A percentile compares a stretch with the other conserved stretches of the same genome.
These are phyloP conservation scores for Anthonomus grandis DNA, from an alignment of 1,140 invertebrate species.

Conservation along the genomic window DNA sequence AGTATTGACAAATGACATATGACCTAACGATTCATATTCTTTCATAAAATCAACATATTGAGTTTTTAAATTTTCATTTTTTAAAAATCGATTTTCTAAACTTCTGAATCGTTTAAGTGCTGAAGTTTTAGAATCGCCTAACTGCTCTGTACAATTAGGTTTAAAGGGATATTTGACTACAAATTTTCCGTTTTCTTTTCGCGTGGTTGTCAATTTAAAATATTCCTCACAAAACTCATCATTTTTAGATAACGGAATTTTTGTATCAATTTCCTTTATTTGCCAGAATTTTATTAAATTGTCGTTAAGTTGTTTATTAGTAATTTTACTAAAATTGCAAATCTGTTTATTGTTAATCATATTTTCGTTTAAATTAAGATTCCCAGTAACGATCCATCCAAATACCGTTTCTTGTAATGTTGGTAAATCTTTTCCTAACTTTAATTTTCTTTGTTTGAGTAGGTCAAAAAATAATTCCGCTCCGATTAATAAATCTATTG, in stretches of 20 bases:
- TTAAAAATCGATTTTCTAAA: conserved; percentile 13
- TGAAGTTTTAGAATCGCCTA: conserved; percentile 10
- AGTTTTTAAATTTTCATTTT: conserved; percentile 2
- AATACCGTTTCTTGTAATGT: conserved; percentile 37
- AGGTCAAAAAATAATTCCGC: conserved; percentile 40
- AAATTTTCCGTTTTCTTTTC: conserved; percentile 3
- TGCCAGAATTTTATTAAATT: conserved; percentile 17
- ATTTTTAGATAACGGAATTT: conserved; percentile 3
- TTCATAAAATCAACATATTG: conserved; percentile 11
- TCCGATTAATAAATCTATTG: conserved; percentile 39
- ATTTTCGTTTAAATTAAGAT: background rate
- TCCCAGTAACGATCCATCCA: conserved; percentile 34
- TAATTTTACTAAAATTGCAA: conserved; percentile 4
- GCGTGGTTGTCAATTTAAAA: conserved; percentile 11
- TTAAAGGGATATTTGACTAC: conserved; percentile 14
- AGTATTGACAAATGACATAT: conserved; percentile 8
- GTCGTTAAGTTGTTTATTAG: conserved; percentile 12
- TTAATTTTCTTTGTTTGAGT: conserved; percentile 31
- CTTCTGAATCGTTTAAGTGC: conserved; percentile 12
- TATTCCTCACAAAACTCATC: conserved; percentile 14
- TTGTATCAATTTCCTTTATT: conserved; percentile 7
- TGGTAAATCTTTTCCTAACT: conserved; percentile 27
- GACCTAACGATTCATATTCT: conserved; percentile 13
- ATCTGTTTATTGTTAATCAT: background rate
- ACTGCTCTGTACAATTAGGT: background rate